A percentile compares a stretch with the other conserved stretches of the same genome.
Evolutionary conservation across 2,113 vertebrate species (phyloP).

Genomic region (Sceloporus tristichus): DNA sequence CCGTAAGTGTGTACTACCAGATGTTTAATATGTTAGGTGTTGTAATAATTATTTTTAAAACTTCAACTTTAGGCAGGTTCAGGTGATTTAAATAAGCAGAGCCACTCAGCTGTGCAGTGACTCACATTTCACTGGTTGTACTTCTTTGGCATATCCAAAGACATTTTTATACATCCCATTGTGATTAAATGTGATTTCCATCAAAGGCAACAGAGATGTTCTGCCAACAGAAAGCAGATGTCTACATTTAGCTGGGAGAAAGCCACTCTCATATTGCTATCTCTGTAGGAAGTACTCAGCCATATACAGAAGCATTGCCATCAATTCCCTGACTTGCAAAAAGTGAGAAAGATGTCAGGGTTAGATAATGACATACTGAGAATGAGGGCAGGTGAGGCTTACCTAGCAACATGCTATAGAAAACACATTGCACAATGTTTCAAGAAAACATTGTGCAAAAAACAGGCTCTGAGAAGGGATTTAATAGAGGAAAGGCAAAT

Average conservation of each 20-base stretch:
- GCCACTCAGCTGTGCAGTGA: not conserved
- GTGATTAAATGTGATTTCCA: not conserved
- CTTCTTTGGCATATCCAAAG: not conserved
- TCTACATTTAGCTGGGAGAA: no score
- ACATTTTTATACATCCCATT: not conserved
- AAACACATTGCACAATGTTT: not conserved
- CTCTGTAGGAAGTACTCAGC: not conserved
- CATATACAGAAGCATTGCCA: not conserved
- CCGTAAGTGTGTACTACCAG: slow-evolving; percentile 80
- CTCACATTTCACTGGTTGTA: not conserved
- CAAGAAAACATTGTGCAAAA: not conserved
- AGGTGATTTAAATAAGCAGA: not conserved
- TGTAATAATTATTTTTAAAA: not conserved
- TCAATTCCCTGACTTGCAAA: not conserved
- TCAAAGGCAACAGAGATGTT: not conserved
- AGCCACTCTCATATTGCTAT: not conserved
- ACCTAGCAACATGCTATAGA: not conserved
- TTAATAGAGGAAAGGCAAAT: not conserved
- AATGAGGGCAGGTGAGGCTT: not conserved
- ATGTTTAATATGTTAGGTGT: not conserved
- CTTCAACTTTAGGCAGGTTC: not conserved
- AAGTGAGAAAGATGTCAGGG: not conserved
- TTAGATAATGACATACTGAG: not conserved
- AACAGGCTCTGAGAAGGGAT: not conserved
- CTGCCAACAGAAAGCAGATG: not conserved